Conservation (phyloP, 2,888 invertebrate species). For the Ischnura elegans region DNA sequence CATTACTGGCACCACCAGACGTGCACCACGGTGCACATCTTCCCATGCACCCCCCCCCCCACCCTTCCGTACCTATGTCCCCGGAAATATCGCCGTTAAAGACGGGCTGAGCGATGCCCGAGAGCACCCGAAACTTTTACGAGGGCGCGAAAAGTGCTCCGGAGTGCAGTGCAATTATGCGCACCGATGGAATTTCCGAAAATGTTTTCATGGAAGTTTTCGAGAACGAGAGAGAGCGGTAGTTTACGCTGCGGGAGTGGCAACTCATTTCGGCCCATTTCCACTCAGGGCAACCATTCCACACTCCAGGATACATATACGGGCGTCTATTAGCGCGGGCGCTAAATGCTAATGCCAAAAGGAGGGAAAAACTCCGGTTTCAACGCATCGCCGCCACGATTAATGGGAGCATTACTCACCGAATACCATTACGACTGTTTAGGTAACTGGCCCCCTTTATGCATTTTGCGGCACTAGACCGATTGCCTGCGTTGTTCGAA, state of each 20-base stretch:
- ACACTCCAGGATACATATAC: not conserved
- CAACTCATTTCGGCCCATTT: constrained; percentile 26
- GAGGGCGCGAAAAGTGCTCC: constrained; percentile 4
- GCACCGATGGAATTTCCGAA: constrained; percentile 31
- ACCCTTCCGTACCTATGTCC: not conserved
- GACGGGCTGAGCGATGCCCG: not conserved
- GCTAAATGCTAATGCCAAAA: constrained; percentile 30
- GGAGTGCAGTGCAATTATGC: constrained; percentile 13
- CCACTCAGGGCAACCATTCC: constrained; percentile 8
- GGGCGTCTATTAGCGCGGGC: constrained; percentile 6
- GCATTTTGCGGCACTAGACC: constrained; percentile 25
- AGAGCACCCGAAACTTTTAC: constrained; percentile 21
- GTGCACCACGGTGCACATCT: not conserved
- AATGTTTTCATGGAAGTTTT: constrained; percentile 27
- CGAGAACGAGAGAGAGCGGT: not conserved
- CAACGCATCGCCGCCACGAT: constrained; percentile 31
- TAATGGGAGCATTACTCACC: constrained; percentile 31
- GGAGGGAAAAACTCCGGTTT: constrained; percentile 12
- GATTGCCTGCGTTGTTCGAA: constrained; percentile 2
- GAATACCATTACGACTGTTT: constrained; percentile 38
- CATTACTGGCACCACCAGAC: too few relatives aligned
- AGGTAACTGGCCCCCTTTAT: constrained; percentile 25
- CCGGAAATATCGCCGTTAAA: not conserved
- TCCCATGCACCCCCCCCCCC: not conserved
- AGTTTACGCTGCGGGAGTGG: constrained; percentile 22